Evolutionary conservation across 2,797 vertebrate species (phyloP), one percentile per base, ranked within the genome.

Genomic region (Lacerta agilis): DNA sequence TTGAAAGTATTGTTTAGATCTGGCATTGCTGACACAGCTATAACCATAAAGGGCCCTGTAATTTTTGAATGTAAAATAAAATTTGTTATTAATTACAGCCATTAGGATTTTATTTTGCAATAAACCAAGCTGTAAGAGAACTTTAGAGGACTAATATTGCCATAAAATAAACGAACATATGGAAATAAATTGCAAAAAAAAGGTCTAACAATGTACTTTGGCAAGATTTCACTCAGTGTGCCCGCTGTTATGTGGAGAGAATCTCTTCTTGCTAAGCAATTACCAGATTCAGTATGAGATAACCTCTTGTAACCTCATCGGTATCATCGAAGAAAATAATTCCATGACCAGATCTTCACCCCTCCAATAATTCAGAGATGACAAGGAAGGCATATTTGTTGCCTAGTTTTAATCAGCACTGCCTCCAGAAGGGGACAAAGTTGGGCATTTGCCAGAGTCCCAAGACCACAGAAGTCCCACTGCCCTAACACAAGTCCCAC

Each of bases 111-210:
- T 94, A 87, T 87, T 79, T 88, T 91, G 85, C 83, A 84, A 90
- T 93, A 96, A 92, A 85, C 88, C 82, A 81, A 87, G 91, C 71
- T 91, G 87, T 92, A 91, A 87, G 90, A 91, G 82, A 33, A 88
- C 91, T 90, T 72, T 90, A 90, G 87, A 87, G 79, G 89, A 93
- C 83, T 92, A 87, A 85, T 79, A 69, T 36, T 84, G 94, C 89
- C 85, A 91, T 94, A 89, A 85, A 91, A 41, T 43, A 91, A 79
- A 61, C 18, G 91, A 92, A 43, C 38, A 92, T 93, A 92, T 85
- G 91, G 93, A 94, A 90, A 82, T 82, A 80, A 88, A 4, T 0
- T 43, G 92, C 95, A 95, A 95, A 95, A 89, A 90, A 92, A 49
- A 94, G 92, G 90, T 87, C 58, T 92, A 33, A 90, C 83, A 66